Evolutionary conservation across 2,113 vertebrate species (phyloP), one percentile per base, ranked within the genome.

Genomic region (Podiceps cristatus): DNA sequence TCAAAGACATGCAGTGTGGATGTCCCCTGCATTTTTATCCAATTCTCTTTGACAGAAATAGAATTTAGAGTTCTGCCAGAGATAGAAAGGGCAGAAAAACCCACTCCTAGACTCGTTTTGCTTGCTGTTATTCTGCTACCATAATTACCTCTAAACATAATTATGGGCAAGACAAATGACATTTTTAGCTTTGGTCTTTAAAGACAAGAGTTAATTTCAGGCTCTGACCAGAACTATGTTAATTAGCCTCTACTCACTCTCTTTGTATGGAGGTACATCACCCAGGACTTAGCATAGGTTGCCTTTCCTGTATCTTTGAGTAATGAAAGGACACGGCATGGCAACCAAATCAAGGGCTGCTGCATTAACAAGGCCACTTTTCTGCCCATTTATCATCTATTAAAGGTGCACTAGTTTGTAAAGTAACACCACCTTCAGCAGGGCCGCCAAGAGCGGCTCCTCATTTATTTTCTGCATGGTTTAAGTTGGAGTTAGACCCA

Each of bases 301-400:
- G 96, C 93, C 94, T 94, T 94, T 80, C 82, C 90, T 82, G 95
- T 96, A 89, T 97, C 95, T 97, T 93, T 98, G 98, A 98, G 96
- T 98, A 98, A 98, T 98, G 98, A 98, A 97, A 96, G 98, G 97
- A 98, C 96, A 93, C 88, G 2, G 76, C 78, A 35, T 90, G 96
- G 97, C 97, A 91, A 89, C 96, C 44, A 93, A 96, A 97, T 98
- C 97, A 91, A 98, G 96, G 96, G 95, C 96, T 93, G 93, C 89
- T 92, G 95, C 97, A 98, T 98, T 98, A 98, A 98, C 97, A 98
- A 98, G 98, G 97, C 97, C 95, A 90, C 96, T 97, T 97, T 97
- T 97, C 97, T 96, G 97, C 97, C 97, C 98, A 99, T 99, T 98
- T 98, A 98, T 98, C 98, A 98, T 98, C 98, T 98, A 98, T 98